These are phyloP conservation scores for Ammospiza maritima DNA, from an alignment of 2,797 vertebrate species.

Conservation along the genomic window DNA sequence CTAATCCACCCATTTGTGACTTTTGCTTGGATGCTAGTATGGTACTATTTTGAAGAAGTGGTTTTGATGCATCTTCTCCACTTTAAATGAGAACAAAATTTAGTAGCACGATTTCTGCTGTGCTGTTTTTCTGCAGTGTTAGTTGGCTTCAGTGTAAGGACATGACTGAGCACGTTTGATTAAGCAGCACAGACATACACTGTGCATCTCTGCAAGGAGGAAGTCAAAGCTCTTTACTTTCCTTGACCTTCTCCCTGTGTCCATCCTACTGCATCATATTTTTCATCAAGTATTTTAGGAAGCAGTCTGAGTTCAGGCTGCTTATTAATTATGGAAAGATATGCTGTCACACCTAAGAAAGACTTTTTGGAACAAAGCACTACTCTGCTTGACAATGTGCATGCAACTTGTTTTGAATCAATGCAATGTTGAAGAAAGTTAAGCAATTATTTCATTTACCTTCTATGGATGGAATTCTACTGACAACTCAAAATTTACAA, in stretches of 20 bases:
- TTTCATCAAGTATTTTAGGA: not conserved
- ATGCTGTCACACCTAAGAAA: not conserved
- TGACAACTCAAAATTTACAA: not conserved
- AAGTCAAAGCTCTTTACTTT: not conserved
- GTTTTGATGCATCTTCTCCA: not conserved
- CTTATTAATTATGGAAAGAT: not conserved
- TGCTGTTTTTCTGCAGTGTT: not conserved
- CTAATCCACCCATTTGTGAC: not conserved
- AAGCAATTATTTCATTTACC: not conserved
- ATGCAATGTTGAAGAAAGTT: not conserved
- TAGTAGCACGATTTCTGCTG: not conserved
- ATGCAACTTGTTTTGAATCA: not conserved
- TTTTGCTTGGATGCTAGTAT: not conserved
- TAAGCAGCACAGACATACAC: not conserved
- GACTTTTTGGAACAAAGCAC: not conserved
- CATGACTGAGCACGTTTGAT: rapidly evolving
- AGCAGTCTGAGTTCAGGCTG: not conserved
- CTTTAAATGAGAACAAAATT: not conserved
- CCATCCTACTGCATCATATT: not conserved
- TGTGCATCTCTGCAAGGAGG: not conserved
- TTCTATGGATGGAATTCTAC: not conserved
- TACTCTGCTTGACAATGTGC: not conserved
- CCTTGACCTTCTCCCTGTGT: not conserved
- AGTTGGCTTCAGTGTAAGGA: not conserved
- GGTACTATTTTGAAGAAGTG: not conserved